Base-by-base conservation (phyloP, 2,113 vertebrate species). In the Paraplagusia blochii region DNA sequence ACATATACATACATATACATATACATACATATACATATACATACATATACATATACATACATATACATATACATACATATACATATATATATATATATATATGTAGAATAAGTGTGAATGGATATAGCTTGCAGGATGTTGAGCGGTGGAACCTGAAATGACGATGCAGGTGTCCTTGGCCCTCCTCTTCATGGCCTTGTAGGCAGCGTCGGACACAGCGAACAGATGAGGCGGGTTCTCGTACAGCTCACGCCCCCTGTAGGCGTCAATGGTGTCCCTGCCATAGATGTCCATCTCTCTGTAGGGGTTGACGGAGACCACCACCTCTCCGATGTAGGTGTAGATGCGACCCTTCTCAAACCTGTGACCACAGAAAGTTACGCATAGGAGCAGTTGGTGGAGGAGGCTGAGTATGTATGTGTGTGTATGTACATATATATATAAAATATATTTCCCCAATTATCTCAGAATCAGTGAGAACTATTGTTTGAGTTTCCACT, bases 131-230 rank as follows among this genome's bases (percentile, higher is more conserved):
- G 6, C 22, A 6, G 22, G 42, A 43, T 3, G 42, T 15, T 40
- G 4, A 12, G 38, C 38, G 11, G 38, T 12, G 11, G 12, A 10
- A 96, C 94, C 94, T 80, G 95, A 98, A 71, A 96, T 97, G 69
- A 98, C 95, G 0, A 98, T 95, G 90, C 95, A 98, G 59, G 95
- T 98, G 69, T 98, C 95, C 66, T 93, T 93, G 57, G 93, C 90
- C 1, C 92, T 74, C 19, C 92, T 93, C 62, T 95, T 98, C 95
- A 98, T 96, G n/a, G 94, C 94, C 48, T 93, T 94, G 64, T 97
- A 96, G 15, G 95, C 94, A 0, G 95, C 94, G 0, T 98, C 95
- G 0, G 95, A 93, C 55, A 98, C 88, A 0, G 95, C 93, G 0
- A 88, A 98, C 59, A 98, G 91, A 65, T 97, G 95, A 0, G 95